Conservation (phyloP, 2,888 invertebrate species). For the Caenorhabditis auriculariae region DNA sequence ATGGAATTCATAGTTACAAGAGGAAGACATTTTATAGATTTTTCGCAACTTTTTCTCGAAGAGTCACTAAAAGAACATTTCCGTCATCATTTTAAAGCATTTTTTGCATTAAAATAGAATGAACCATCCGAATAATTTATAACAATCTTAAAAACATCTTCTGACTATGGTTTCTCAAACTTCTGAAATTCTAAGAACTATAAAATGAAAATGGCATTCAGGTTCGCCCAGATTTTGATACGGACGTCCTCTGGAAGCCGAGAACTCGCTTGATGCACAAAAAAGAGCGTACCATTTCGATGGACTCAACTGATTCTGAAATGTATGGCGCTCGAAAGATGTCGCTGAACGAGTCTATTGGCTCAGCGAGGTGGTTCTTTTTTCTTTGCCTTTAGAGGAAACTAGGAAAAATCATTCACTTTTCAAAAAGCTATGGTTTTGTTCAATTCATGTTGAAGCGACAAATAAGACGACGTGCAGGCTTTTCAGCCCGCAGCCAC, state of each 20-base stretch:
- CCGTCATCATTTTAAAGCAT: neutral
- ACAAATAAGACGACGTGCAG: neutral
- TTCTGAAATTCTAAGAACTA: neutral
- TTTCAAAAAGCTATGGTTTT: too few species aligned
- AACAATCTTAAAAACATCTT: too few species aligned
- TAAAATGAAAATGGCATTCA: constrained; percentile 6
- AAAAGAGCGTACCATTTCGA: constrained; percentile 35
- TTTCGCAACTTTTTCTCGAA: neutral
- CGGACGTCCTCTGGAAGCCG: constrained; percentile 48
- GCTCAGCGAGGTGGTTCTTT: neutral
- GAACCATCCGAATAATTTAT: neutral
- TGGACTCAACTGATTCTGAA: constrained; percentile 41
- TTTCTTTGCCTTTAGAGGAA: too few species aligned
- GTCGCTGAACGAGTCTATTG: constrained; percentile 11
- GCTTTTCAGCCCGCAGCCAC: constrained; percentile 16
- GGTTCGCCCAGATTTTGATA: constrained; percentile 46
- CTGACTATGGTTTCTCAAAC: neutral
- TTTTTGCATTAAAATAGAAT: neutral
- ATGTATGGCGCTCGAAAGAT: constrained; percentile 9
- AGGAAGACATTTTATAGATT: too few species aligned
- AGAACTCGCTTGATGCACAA: constrained; percentile 15
- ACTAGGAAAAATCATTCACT: too few species aligned
- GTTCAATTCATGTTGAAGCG: neutral
- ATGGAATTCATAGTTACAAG: too few species aligned
- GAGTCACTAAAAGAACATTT: neutral